phyloP scores from a whole-genome alignment of 2,888 invertebrate genomes.

The Synergus umbraculus region DNA sequence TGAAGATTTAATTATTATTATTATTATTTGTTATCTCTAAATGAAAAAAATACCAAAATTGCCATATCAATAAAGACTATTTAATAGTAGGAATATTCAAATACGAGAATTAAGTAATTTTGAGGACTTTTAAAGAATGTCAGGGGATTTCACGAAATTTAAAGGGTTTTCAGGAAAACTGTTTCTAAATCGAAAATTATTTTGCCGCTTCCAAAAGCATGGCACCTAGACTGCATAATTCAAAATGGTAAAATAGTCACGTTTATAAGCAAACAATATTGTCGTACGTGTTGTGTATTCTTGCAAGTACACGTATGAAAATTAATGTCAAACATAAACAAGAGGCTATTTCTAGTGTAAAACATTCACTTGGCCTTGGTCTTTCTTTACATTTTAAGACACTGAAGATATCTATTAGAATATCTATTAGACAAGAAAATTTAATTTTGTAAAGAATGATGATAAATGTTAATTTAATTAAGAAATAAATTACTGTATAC shows the following conservation, averaged over 20 bases:
- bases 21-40: not conserved
- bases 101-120: no score
- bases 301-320: conserved; percentile 18
- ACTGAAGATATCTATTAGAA: not conserved
- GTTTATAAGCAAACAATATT: not conserved
- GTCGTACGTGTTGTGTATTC: not conserved
- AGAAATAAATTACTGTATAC: no score
- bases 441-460: no score
- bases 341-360: not conserved
- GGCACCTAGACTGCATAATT: not conserved
- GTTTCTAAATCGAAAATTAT: no score
- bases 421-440: not conserved
- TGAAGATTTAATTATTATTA: not conserved
- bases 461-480: no score
- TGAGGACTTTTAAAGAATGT: no score
- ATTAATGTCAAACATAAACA: conserved; percentile 9
- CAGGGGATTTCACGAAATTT: no score
- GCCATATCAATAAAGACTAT: no score
- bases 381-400: not conserved
- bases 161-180: no score
- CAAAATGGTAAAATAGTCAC: not conserved
- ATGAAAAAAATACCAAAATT: not conserved
- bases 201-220: no score
- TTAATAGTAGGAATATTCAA: no score
- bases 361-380: conserved; percentile 13